Evolutionary conservation across 2,113 vertebrate species (phyloP).

Genomic region (Pantherophis guttatus): DNA sequence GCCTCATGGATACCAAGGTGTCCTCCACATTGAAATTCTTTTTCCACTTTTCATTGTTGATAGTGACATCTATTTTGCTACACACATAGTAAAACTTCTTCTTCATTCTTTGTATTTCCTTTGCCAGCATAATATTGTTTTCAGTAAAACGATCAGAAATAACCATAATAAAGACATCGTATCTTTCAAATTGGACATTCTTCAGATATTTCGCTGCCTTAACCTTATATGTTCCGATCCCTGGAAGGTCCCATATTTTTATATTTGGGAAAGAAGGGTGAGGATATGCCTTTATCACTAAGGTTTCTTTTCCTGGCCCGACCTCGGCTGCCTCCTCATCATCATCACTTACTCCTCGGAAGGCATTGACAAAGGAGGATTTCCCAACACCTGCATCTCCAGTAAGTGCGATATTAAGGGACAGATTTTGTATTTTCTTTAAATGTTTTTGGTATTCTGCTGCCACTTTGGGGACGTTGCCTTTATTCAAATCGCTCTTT

Average conservation of each 20-base stretch:
- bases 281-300: no score
- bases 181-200: background rate
- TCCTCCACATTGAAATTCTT: background rate
- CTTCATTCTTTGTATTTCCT: background rate
- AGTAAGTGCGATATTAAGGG: background rate
- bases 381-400: constrained; percentile 13
- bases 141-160: constrained; percentile 25
- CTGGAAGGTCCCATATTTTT: no score
- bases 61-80: constrained; percentile 43
- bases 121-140: background rate
- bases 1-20: constrained; percentile 22
- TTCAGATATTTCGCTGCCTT: no score
- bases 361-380: constrained; percentile 60
- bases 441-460: background rate
- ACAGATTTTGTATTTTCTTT: background rate
- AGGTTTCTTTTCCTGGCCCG: no score
- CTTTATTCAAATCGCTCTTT: background rate
- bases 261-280: no score
- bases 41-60: background rate
- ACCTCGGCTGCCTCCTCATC: no score
- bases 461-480: background rate
- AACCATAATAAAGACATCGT: background rate
- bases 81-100: constrained; percentile 59
- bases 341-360: constrained; percentile 36
- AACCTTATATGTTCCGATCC: no score